Evolutionary conservation across 2,113 vertebrate species (phyloP), one percentile per base, ranked within the genome.

Genomic region (Paralichthys olivaceus): DNA sequence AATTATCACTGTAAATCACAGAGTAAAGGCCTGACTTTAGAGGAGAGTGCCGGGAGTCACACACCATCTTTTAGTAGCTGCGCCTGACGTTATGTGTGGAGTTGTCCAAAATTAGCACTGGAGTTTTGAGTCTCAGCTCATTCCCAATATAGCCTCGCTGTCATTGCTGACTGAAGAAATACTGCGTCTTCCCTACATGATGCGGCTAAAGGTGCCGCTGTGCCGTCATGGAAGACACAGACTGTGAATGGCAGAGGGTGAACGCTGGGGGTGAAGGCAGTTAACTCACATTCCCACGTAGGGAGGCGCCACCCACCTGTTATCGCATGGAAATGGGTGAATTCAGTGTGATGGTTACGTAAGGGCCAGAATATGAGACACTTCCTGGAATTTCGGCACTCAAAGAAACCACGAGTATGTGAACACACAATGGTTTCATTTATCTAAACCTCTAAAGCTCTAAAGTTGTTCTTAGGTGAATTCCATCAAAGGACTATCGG

Each of bases 121-220:
- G 20, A 84, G 86, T 68, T 89, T 84, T 75, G 75, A 80, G 87
- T 84, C 83, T 80, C 86, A 91, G 81, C 83, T 75, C 75, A 47
- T 72, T 84, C 87, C 89, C 83, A 84, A 93, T 94, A 92, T 94
- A 94, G 92, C 77, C 64, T 53, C 75, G 77, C 79, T 90, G 86
- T 88, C 84, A 85, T n/a, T 92, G 93, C 94, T 94, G 93, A 94
- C 91, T 91, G 86, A 80, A 49, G 92, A 91, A 90, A 85, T 86
- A 85, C 85, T 86, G 81, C 22, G 64, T 69, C 87, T 75, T 77
- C 84, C 86, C 89, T 83, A 69, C 63, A 73, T 59, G 62, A 79
- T 51, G 64, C 6, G 51, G 70, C 79, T 71, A 67, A 80, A 77
- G 71, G 80, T 88, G 80, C 72, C 77, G 70, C 62, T 77, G 79